Evolutionary conservation across 2,797 vertebrate genomes (phyloP), one percentile per base, ranked within the genome.

Genomic region (Sebastiscus albofasciatus): DNA sequence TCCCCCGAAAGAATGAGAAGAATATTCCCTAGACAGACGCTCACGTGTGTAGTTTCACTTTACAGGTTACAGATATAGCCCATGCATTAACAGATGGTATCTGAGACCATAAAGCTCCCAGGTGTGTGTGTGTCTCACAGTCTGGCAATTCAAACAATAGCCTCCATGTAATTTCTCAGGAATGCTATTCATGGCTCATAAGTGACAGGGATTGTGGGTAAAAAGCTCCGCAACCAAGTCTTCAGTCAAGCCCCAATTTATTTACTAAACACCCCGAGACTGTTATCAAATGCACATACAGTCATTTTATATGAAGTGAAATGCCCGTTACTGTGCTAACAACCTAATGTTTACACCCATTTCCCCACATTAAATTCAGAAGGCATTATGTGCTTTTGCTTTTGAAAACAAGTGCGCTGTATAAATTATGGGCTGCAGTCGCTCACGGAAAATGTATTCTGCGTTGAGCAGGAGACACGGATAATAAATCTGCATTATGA

Each of bases 1-100:
- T 56, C 14, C 36, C 36, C 52, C 1, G 3, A 81, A 73, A 68
- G 33, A 77, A 68, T 26, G 8, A 55, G 14, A 24, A 22, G 56
- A 69, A 62, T 49, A 72, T 77, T 77, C 22, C 42, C 62, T 34
- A 82, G 20, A 85, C 39, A 81, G 73, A 71, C 62, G 72, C 36
- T 85, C 67, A 81, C 55, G 68, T 78, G 46, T 61, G 82, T 69
- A 79, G 92, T 86, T 83, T 93, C 88, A 87, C 67, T 74, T 92
- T 89, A 88, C 91, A 89, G 69, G 77, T 83, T 72, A 71, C 66
- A 65, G 78, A 72, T 58, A 65, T 49, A 72, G 54, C 22, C 62
- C 67, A 24, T 72, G 18, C 73, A 83, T 77, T 79, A 90, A 67
- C 74, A 78, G 74, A 83, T 72, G 72, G 31, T 77, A 86, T 67